A percentile compares a stretch with the other conserved stretches of the same genome.
phyloP scores from a whole-genome alignment of 2,113 vertebrate genomes.

The Neotragus moschatus region DNA sequence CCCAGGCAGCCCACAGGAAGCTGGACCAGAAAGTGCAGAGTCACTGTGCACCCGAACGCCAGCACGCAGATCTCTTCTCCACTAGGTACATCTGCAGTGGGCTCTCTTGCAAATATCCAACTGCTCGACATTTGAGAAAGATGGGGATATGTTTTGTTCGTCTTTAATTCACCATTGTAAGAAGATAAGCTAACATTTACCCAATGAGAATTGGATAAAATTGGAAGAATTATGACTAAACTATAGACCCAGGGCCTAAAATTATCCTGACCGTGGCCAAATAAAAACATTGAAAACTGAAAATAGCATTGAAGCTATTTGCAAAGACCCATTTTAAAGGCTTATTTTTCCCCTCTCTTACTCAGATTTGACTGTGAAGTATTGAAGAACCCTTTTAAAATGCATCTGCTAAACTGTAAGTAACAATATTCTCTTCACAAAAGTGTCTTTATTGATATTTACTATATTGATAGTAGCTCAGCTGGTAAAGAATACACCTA shows the following conservation, averaged over 20 bases:
- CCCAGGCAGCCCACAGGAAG: constrained; percentile 53
- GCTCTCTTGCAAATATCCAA: background rate
- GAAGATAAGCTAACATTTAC: background rate
- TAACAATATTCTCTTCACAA: background rate
- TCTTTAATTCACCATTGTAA: background rate
- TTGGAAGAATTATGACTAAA: background rate
- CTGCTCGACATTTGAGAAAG: background rate
- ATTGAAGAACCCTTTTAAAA: background rate
- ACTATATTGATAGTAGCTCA: background rate
- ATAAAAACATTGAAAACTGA: background rate
- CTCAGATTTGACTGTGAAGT: background rate
- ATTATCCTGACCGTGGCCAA: background rate
- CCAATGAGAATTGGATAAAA: background rate
- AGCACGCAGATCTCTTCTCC: background rate
- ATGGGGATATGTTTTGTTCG: background rate
- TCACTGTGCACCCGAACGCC: background rate
- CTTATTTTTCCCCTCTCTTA: background rate
- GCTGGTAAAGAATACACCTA: background rate
- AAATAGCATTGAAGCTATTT: background rate
- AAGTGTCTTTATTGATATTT: background rate
- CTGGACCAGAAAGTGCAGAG: constrained; percentile 42
- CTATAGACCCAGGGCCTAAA: background rate
- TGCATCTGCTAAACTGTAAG: background rate
- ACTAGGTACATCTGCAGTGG: background rate
- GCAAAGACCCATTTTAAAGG: background rate